Base-by-base conservation (phyloP, 2,113 vertebrate genomes). In the Saccopteryx bilineata region DNA sequence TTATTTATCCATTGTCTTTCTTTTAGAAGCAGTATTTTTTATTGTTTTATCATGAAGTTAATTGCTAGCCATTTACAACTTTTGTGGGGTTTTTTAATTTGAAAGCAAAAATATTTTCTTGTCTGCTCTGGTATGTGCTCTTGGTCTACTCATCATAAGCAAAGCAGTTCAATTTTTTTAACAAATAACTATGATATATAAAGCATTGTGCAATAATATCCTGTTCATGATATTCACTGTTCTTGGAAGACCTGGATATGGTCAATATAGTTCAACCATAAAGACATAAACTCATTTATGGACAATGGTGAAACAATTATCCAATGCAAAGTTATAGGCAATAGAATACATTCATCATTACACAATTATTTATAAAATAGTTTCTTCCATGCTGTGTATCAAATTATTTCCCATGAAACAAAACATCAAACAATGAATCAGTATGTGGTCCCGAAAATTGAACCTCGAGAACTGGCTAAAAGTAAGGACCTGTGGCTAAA, bases 61-160 rank as follows among this genome's bases (percentile, higher is more conserved):
- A 10, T 39, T 19, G 28, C 17, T 90, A n/a, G 31, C 15, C 21
- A 33, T 28, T 90, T 90, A 9, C 63, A 82, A 39, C n/a, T 39
- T 33, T 24, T 76, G 9, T 56, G 66, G 75, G 33, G 84, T 84
- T 48, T 65, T 87, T 18, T 69, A 71, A 39, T 63, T 93, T 87
- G 58, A 80, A 87, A 69, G 54, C 61, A 87, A 92, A 80, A 76
- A 48, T 10, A 69, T 60, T 48, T 89, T 91, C 61, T 65, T 91
- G 17, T 50, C 23, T 90, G 81, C 28, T 90, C 21, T 72, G 23
- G 0, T 68, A 71, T 65, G 9, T 79, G 26, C 48, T n/a, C 39
- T 95, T 90, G 19, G 24, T 23, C 7, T 87, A 56, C 21, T 80
- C 7, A 68, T 82, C 28, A 48, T 26, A 87, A 87, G 1, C 12